Conservation (phyloP, 2,888 invertebrate genomes). For the Auanema sp. region DNA sequence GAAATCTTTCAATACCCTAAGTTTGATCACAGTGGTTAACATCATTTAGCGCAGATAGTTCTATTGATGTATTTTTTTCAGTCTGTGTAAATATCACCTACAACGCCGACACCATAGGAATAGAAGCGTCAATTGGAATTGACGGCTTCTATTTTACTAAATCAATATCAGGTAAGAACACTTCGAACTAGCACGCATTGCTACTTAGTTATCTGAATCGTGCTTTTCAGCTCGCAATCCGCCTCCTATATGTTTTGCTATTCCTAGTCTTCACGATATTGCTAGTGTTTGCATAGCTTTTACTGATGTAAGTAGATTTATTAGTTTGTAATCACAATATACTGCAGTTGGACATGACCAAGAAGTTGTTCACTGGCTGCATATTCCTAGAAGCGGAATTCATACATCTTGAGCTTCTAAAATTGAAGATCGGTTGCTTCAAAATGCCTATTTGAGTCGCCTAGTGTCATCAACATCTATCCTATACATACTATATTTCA, state of each 20-base stretch:
- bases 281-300: slow-evolving; percentile 36
- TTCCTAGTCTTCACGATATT: slow-evolving; percentile 64
- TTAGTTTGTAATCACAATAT: not conserved
- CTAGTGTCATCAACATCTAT: too few species aligned
- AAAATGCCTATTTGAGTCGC: slow-evolving; percentile 48
- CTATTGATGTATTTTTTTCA: slow-evolving; percentile 30
- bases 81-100: slow-evolving; percentile 66
- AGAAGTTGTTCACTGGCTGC: slow-evolving; percentile 63
- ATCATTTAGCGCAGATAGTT: not conserved
- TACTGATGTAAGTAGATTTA: not conserved
- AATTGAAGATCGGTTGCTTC: slow-evolving; percentile 65
- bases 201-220: not conserved
- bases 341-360: slow-evolving; percentile 45
- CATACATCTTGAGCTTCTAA: slow-evolving; percentile 56
- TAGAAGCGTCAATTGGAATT: slow-evolving; percentile 63
- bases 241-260: slow-evolving; percentile 65
- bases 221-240: slow-evolving; percentile 64
- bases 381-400: slow-evolving; percentile 63
- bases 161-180: slow-evolving; percentile 64
- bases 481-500: not conserved
- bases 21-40: slow-evolving; percentile 47
- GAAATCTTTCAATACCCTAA: slow-evolving; percentile 49
- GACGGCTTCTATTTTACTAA: slow-evolving; percentile 63
- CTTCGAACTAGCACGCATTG: not conserved
- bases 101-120: slow-evolving; percentile 64